Conservation (phyloP, 2,797 vertebrate species). For the Rhincodon typus region DNA sequence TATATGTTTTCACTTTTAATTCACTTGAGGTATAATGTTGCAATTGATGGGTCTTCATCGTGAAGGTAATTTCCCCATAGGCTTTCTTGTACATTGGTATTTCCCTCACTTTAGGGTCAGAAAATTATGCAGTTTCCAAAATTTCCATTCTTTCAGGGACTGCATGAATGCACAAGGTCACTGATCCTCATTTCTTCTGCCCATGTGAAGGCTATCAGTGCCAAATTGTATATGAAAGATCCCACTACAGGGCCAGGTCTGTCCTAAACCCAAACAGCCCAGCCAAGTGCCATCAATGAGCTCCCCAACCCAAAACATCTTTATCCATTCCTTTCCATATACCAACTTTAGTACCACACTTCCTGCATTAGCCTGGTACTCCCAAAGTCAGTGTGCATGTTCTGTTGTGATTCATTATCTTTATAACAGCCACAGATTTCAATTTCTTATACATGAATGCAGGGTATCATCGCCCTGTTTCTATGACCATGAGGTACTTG, state of each 20-base stretch:
- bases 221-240: neutral
- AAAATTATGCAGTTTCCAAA: neutral
- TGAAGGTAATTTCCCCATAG: neutral
- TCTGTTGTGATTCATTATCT: neutral
- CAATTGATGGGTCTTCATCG: conserved; percentile 20
- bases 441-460: neutral
- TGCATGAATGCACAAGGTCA: neutral
- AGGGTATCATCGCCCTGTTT: neutral
- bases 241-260: no score
- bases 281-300: neutral
- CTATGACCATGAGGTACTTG: neutral
- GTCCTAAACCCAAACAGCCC: neutral
- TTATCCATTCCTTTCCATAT: neutral
- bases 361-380: neutral
- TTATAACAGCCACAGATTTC: neutral
- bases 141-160: neutral
- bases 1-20: neutral
- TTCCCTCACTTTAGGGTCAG: neutral
- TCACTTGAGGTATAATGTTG: neutral
- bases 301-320: neutral
- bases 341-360: neutral
- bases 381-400: neutral
- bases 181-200: neutral
- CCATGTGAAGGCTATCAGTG: neutral
- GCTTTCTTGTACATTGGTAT: neutral